Conservation (phyloP, 2,888 invertebrate genomes). For the Trilocha varians region DNA sequence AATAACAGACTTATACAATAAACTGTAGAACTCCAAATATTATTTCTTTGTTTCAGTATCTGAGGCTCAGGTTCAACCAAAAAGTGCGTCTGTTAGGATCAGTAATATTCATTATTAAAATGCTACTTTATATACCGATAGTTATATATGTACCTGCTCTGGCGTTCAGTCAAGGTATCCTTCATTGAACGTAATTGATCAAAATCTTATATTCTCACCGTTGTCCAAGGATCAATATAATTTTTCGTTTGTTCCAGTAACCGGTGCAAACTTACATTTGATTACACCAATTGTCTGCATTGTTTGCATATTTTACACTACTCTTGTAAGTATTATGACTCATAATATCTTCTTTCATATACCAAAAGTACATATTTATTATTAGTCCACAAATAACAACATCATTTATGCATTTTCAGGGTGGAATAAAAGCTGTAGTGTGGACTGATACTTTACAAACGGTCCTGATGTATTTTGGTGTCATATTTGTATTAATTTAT, state of each 20-base stretch:
- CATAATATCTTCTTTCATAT: constrained; percentile 2
- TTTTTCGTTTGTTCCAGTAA: constrained; percentile 71
- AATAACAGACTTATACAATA: too few relatives aligned
- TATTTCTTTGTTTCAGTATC: constrained; percentile 75
- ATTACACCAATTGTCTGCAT: constrained; percentile 85
- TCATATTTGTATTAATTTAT: constrained; percentile 76
- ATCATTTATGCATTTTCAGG: constrained; percentile 59
- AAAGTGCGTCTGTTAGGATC: constrained; percentile 80
- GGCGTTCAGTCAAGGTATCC: constrained; percentile 84
- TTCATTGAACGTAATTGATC: constrained; percentile 2
- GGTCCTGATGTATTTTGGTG: constrained; percentile 80
- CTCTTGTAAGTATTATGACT: constrained; percentile 75
- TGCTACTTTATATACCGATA: constrained; percentile 85
- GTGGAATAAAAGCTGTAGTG: constrained; percentile 84
- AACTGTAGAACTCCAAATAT: constrained; percentile 8
- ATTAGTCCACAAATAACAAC: background rate
- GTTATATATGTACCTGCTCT: constrained; percentile 91
- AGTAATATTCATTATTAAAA: constrained; percentile 79
- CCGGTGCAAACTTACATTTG: constrained; percentile 85
- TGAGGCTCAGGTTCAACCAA: constrained; percentile 78
- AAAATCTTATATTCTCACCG: constrained; percentile 4
- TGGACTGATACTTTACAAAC: constrained; percentile 88
- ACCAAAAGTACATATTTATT: too few relatives aligned
- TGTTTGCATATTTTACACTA: constrained; percentile 95
- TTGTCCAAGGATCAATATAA: background rate